phyloP scores from a whole-genome alignment of 2,797 vertebrate species.

The Lycodopsis pacificus region DNA sequence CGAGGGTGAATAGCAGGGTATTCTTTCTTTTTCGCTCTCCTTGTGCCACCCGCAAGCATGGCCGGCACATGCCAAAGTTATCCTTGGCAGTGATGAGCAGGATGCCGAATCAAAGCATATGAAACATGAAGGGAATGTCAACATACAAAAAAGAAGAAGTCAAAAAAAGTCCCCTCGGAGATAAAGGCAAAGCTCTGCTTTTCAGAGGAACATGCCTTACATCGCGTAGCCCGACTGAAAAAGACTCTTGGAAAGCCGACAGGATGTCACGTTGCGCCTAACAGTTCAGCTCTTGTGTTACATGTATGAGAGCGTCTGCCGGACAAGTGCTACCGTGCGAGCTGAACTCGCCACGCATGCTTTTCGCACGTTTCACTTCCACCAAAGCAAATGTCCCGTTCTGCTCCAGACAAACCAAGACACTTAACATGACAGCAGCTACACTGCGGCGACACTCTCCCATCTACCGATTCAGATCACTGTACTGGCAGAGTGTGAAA shows the following conservation, averaged over 20 bases:
- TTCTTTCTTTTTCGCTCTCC: conserved; percentile 64
- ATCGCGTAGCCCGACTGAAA: conserved; percentile 54
- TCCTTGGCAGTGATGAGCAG: conserved; percentile 71
- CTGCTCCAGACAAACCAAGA: conserved; percentile 11
- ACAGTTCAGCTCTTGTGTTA: conserved; percentile 52
- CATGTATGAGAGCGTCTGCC: conserved; percentile 39
- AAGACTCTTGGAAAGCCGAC: conserved; percentile 48
- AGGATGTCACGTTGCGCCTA: conserved; percentile 63
- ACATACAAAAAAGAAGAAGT: conserved; percentile 35
- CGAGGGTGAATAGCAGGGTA: conserved; percentile 76
- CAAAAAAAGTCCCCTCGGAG: conserved; percentile 23
- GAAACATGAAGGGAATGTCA: conserved; percentile 70
- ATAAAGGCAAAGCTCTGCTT: conserved; percentile 49
- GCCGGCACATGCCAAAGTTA: conserved; percentile 68
- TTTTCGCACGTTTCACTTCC: conserved; percentile 24
- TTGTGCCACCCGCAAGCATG: conserved; percentile 72
- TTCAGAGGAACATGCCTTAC: conserved; percentile 49
- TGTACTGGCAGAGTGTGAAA: conserved; percentile 9
- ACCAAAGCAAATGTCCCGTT: conserved; percentile 18
- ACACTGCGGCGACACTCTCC: conserved; percentile 11
- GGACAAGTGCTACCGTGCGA: conserved; percentile 25
- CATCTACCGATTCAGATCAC: neutral
- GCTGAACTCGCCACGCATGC: conserved; percentile 32
- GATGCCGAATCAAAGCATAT: conserved; percentile 65
- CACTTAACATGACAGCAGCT: conserved; percentile 6